phyloP scores from a whole-genome alignment of 2,888 invertebrate genomes.

The Pachymerium ferrugineum region DNA sequence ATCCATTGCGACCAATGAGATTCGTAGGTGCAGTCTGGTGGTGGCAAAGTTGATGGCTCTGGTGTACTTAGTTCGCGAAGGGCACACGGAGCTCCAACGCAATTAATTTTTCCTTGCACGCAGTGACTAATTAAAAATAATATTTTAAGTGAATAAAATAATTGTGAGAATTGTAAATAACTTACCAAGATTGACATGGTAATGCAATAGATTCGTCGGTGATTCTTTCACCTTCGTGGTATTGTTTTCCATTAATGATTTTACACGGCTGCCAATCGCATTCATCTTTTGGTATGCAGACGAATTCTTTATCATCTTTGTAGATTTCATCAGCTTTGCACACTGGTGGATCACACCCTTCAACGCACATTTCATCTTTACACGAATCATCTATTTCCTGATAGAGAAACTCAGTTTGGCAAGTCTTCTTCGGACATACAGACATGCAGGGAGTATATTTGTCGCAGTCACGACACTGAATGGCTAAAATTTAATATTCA shows the following conservation, averaged over 20 bases:
- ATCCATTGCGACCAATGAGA: conserved; percentile 77
- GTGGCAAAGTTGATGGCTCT: conserved; percentile 36
- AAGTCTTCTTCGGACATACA: conserved; percentile 75
- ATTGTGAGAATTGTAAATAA: neutral
- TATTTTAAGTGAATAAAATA: neutral
- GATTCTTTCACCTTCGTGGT: conserved; percentile 71
- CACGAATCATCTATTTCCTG: conserved; percentile 61
- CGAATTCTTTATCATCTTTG: conserved; percentile 59
- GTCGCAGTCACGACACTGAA: conserved; percentile 78
- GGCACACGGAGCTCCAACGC: conserved; percentile 42
- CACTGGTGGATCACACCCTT: conserved; percentile 71
- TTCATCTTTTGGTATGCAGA: conserved; percentile 67
- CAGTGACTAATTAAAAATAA: conserved; percentile 42
- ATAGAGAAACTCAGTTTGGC: conserved; percentile 64
- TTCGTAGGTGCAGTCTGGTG: conserved; percentile 50
- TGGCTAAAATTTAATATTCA: conserved; percentile 59
- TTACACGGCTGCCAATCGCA: conserved; percentile 67
- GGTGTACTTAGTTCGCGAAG: neutral
- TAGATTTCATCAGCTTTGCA: conserved; percentile 71
- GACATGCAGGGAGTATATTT: conserved; percentile 74
- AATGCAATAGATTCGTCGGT: conserved; percentile 55
- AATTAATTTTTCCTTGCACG: conserved; percentile 42
- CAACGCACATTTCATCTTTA: conserved; percentile 68
- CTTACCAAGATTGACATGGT: conserved; percentile 69
- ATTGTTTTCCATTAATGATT: conserved; percentile 59